Percentiles rank a stretch among this genome's conserved stretches.
Conservation (phyloP, 2,888 invertebrate species). For the Drosophila acutilabella region DNA sequence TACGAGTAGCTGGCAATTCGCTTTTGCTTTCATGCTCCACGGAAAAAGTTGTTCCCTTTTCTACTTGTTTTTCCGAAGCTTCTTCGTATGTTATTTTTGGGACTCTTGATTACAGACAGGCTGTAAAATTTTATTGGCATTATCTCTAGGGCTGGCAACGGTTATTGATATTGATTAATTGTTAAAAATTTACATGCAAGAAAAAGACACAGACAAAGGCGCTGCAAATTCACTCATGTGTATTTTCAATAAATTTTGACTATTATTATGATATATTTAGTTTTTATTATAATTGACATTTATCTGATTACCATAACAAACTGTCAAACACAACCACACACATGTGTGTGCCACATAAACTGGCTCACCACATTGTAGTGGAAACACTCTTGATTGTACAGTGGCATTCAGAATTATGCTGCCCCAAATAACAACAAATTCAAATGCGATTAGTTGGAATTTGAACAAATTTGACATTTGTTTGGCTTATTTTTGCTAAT, state of each 20-base stretch:
- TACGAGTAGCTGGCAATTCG: slow-evolving; percentile 23
- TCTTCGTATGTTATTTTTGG: not conserved
- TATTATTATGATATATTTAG: not conserved
- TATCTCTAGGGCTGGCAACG: slow-evolving; percentile 31
- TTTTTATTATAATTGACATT: slow-evolving; percentile 9
- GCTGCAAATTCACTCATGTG: slow-evolving; percentile 16
- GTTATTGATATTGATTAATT: slow-evolving; percentile 63
- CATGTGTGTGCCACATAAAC: not conserved
- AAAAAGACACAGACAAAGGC: not conserved
- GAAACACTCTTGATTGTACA: slow-evolving; percentile 26
- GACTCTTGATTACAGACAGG: slow-evolving; percentile 50
- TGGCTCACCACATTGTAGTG: not conserved
- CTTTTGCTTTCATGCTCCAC: slow-evolving; percentile 37
- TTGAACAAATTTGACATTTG: slow-evolving; percentile 39
- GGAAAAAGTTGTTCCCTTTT: slow-evolving; percentile 25
- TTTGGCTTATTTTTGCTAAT: slow-evolving; percentile 24
- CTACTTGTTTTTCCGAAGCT: slow-evolving; percentile 10
- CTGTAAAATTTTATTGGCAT: slow-evolving; percentile 54
- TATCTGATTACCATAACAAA: slow-evolving; percentile 17
- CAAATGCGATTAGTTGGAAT: slow-evolving; percentile 29
- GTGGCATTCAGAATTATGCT: slow-evolving; percentile 28
- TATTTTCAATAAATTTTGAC: not conserved
- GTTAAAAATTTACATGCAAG: slow-evolving; percentile 37
- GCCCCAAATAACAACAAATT: slow-evolving; percentile 21
- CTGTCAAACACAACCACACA: not conserved